Base-by-base conservation (phyloP, 2,888 invertebrate genomes). In the Lithodes maja region DNA sequence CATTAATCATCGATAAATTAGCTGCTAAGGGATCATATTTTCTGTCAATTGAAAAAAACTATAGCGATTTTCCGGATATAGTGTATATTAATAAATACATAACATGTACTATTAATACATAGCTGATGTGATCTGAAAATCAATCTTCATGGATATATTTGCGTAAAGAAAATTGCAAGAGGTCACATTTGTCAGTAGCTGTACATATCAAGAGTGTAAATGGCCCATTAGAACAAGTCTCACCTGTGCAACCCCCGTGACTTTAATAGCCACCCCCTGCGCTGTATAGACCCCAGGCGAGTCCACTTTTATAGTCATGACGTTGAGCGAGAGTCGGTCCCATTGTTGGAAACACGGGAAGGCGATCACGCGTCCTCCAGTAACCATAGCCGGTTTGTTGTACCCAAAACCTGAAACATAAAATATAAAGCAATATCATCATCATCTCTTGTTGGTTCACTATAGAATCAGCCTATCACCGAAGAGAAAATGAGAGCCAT, bases 201-300 rank as follows among this genome's bases (percentile, higher is more conserved):
- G 33, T 33, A 33, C 33, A 33, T 33, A 33, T 33, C 33, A 33
- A 33, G 33, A 33, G 33, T 33, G 33, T 33, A 33, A 33, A 33
- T 33, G 33, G 33, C 33, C 33, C 33, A 33, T 74, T 74, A n/a
- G 7, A 5, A 78, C 33, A 5, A 52, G 9, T 75, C 12, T 83
- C 53, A 86, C 90, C 86, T 90, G 90, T 33, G 90, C 90, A 17
- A 90, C 90, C 69, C 90, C 90, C 1, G 83, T 86, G 15, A 90
- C 86, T 33, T 80, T 86, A 50, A 90, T 50, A 17, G 90, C 81
- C 9, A 87, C 86, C 9, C 90, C 90, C 75, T 87, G 90, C 3
- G 61, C 54, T 0, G 83, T 90, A 50, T 90, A 86, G 5, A 90
- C 90, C n/a, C 69, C 86, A 9, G 90, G 68, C 0, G 90, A 86